Evolutionary conservation across 2,888 invertebrate species (phyloP), one percentile per base, ranked within the genome.

Genomic region (Gerris lacustris): DNA sequence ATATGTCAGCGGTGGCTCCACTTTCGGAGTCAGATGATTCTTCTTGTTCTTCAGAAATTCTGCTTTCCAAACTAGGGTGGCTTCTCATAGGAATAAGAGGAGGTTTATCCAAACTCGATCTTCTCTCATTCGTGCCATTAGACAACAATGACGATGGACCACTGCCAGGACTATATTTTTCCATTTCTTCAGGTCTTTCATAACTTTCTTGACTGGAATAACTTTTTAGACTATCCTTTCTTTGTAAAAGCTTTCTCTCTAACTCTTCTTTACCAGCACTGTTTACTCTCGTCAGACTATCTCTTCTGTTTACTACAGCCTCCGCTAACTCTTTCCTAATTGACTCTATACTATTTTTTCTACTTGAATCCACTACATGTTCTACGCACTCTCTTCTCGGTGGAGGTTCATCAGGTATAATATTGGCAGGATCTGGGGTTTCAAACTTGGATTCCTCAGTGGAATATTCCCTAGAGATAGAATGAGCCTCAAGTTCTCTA

Each of bases 1-100:
- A 77, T 62, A 77, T 77, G 66, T 77, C 77, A 6, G 77, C 77
- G 5, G 77, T 76, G 9, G 76, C 77, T 17, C 76, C 76, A 67
- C 75, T 75, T 9, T 77, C 76, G 43, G 75, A 75, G 5, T 74
- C 74, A n/a, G 75, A 73, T n/a, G 73, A 73, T 45, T 70, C 45
- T 45, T 74, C 73, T 67, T 68, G 70, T 9, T 71, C 69, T 47
- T 72, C 72, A 43, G 68, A 67, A 17, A 63, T 43, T 69, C 47
- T 55, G 7, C 63, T 47, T 11, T 44, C 69, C 31, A 63, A 63
- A 18, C 69, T 55, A 6, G 17, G 55, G 15, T 43, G 43, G 9
- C 43, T 69, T 18, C 63, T 31, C 47, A 18, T 18, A 1, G 63
- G 63, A 5, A 63, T 6, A 31, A 63, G 69, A 69, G 63, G 43